Percentiles rank a stretch among this genome's conserved stretches.
These are phyloP conservation scores for Copidosoma aretas DNA, from an alignment of 2,888 invertebrate genomes.

Conservation along the genomic window DNA sequence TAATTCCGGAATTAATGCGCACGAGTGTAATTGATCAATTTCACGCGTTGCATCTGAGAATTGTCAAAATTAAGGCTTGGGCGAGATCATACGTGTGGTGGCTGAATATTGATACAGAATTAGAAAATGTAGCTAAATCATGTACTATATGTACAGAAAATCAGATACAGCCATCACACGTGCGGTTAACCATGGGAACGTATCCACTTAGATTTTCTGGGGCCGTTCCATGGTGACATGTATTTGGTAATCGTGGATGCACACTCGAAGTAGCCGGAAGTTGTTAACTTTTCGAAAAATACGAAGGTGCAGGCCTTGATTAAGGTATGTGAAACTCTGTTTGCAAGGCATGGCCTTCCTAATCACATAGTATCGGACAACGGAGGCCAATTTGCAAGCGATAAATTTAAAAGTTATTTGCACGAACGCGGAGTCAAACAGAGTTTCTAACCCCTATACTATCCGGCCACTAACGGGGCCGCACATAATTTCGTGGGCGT, in stretches of 20 bases:
- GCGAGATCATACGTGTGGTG: slow-evolving; percentile 41
- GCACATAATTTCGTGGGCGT: slow-evolving; percentile 24
- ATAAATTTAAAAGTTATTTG: slow-evolving; percentile 1
- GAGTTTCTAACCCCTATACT: slow-evolving; percentile 16
- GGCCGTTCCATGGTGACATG: slow-evolving; percentile 34
- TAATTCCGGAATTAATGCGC: slow-evolving; percentile 23
- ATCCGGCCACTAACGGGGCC: slow-evolving; percentile 30
- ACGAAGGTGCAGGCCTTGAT: slow-evolving; percentile 34
- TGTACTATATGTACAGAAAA: slow-evolving; percentile 2
- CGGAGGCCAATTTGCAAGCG: slow-evolving; percentile 35
- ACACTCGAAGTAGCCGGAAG: background rate
- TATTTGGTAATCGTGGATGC: background rate
- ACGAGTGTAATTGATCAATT: background rate
- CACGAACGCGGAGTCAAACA: background rate
- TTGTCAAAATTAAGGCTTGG: slow-evolving; percentile 37
- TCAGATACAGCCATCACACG: background rate
- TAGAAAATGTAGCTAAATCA: background rate
- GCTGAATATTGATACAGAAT: slow-evolving; percentile 4
- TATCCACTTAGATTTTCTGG: slow-evolving; percentile 45
- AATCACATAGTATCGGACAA: slow-evolving; percentile 40
- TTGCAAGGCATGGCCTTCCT: slow-evolving; percentile 38
- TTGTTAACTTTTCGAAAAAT: slow-evolving; percentile 10
- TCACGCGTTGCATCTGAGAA: background rate
- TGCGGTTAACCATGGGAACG: slow-evolving; percentile 8
- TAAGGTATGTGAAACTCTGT: slow-evolving; percentile 24